These are phyloP conservation scores for Seira musarum DNA, from an alignment of 2,888 invertebrate species.

Conservation along the genomic window DNA sequence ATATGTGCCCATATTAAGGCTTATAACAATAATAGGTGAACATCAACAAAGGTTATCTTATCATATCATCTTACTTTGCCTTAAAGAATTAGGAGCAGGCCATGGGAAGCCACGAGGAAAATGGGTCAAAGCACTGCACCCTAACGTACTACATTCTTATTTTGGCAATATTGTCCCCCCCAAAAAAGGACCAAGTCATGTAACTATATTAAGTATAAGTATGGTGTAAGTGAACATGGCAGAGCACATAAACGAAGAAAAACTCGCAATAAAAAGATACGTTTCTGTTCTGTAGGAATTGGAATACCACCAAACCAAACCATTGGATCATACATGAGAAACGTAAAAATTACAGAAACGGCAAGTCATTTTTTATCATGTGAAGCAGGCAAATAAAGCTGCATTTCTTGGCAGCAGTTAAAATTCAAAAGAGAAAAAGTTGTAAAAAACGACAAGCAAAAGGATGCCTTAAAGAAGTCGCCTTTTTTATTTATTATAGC, in stretches of 20 bases:
- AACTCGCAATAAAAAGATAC: slow-evolving; percentile 36
- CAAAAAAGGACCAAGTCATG: too few species aligned
- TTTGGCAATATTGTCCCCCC: background rate
- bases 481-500: background rate
- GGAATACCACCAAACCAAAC: background rate
- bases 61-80: too few species aligned
- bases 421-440: slow-evolving; percentile 7
- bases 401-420: slow-evolving; percentile 2
- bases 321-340: background rate
- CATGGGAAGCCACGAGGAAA: background rate
- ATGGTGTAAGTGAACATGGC: slow-evolving; percentile 44
- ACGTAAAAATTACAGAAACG: background rate
- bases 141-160: too few species aligned
- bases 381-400: background rate
- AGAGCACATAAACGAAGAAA: slow-evolving; percentile 45
- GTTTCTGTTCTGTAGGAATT: slow-evolving; percentile 19
- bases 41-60: background rate
- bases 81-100: background rate
- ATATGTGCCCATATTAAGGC: background rate
- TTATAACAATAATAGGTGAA: slow-evolving; percentile 11
- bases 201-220: slow-evolving; percentile 11
- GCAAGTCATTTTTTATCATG: background rate
- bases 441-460: background rate
- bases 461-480: background rate
- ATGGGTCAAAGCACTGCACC: slow-evolving; percentile 4